Percentiles rank a stretch among this genome's conserved stretches.
Conservation (phyloP, 2,888 invertebrate genomes). For the Diabrotica balteata region DNA sequence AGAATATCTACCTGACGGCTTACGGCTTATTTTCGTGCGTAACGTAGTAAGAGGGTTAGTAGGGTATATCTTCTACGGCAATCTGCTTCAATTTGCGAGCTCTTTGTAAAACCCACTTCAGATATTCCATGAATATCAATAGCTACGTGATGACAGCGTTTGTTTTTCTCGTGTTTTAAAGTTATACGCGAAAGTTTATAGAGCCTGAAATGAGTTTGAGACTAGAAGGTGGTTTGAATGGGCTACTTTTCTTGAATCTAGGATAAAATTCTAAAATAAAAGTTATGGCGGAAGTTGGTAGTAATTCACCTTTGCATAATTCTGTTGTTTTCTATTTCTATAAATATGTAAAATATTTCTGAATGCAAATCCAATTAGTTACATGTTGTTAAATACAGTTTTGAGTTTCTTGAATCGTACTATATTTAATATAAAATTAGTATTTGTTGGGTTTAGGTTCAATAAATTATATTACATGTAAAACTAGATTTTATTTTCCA, state of each 20-base stretch:
- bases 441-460: no score
- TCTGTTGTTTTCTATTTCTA: no score
- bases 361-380: background rate
- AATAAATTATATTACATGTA: no score
- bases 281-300: no score
- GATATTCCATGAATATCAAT: slow-evolving; percentile 28
- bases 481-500: no score
- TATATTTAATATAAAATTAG: no score
- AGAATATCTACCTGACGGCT: slow-evolving; percentile 31
- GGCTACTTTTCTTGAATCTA: no score
- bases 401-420: no score
- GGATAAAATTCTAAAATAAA: no score
- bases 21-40: slow-evolving; percentile 29
- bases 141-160: slow-evolving; percentile 18
- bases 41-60: slow-evolving; percentile 13
- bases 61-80: slow-evolving; percentile 31
- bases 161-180: slow-evolving; percentile 16
- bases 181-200: slow-evolving; percentile 12
- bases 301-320: no score
- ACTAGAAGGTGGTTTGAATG: background rate
- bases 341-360: background rate
- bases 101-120: slow-evolving; percentile 32
- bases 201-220: slow-evolving; percentile 13
- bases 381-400: no score
- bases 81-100: slow-evolving; percentile 33